Percentiles rank a stretch among this genome's conserved stretches.
Evolutionary conservation across 2,113 vertebrate genomes (phyloP).

Genomic region (Tetrao urogallus): DNA sequence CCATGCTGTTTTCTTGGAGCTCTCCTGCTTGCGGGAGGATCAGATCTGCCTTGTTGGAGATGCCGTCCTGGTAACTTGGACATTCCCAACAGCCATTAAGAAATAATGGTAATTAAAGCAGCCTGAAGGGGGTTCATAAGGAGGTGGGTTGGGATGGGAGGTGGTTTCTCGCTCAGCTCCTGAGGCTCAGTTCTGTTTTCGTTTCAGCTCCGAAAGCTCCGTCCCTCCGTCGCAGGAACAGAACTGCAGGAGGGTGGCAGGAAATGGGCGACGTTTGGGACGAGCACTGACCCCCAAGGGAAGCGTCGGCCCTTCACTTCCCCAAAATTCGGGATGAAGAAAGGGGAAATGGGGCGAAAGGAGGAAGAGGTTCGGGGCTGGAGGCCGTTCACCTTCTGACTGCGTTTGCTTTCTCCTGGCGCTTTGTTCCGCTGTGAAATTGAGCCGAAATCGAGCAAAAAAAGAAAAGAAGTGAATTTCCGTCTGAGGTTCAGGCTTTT

Average conservation of each 20-base stretch:
- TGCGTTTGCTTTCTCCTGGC: rapidly evolving
- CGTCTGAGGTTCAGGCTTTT: neutral
- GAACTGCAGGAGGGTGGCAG: neutral
- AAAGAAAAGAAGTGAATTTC: too few relatives aligned
- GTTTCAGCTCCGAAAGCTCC: neutral
- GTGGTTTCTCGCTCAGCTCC: rapidly evolving
- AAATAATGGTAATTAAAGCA: too few relatives aligned
- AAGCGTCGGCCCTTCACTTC: neutral
- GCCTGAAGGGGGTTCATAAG: too few relatives aligned
- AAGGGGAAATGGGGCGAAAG: neutral
- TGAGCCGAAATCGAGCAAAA: neutral
- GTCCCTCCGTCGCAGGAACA: too few relatives aligned
- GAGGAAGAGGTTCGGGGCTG: neutral
- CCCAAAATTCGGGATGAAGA: neutral
- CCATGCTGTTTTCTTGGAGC: too few relatives aligned
- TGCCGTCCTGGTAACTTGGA: too few relatives aligned
- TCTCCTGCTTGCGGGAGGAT: too few relatives aligned
- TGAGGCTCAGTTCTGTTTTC: neutral
- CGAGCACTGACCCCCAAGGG: neutral
- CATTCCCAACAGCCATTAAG: too few relatives aligned
- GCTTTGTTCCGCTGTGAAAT: neutral
- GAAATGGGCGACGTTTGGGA: rapidly evolving
- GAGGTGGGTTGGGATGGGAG: too few relatives aligned
- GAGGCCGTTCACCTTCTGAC: neutral
- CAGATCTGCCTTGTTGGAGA: too few relatives aligned